Base-by-base conservation (phyloP, 2,113 vertebrate species). In the Speoplatyrhinus poulsoni region DNA sequence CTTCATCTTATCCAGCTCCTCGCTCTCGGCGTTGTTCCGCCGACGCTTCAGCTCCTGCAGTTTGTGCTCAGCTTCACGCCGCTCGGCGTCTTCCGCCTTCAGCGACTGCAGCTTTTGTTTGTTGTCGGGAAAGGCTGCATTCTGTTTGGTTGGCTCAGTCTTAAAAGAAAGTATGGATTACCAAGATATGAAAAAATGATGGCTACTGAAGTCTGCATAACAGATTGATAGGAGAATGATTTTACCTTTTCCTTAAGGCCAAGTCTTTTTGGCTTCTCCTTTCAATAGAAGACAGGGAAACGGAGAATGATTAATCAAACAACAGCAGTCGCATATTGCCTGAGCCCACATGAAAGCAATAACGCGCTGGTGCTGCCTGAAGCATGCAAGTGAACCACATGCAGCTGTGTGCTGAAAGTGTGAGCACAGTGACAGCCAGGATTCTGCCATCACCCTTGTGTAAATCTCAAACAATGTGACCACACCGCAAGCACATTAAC, bases 1-100 rank as follows among this genome's bases (percentile, higher is more conserved):
- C 71, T 94, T 98, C 77, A 98, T 91, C 88, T 96, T 98, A 85
- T 96, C 95, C 0, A 97, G 79, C 70, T 96, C 95, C 54, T 95
- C 94, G 0, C 85, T 95, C 69, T 96, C 95, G 0, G 92, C 89
- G 49, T 96, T 90, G 0, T 95, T 92, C 0, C 94, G 92, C 17
- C 95, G 89, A 0, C 93, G 92, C 58, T 95, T 94, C 70, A 97
- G 91, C 60, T 98, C 95, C 65, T 94, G 94, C 75, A 97, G 60
- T 68, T 95, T 92, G 11, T 85, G 92, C 70, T 94, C 96, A 0
- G 95, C 94, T 77, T 98, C 96, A 1, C 88, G 92, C 9, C 92
- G 93, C 76, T 95, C 93, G 0, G 15, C 59, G 15, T 95, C 94
- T 13, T 92, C 92, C 0, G 87, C 9, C 9, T 89, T 92, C 0